These are phyloP conservation scores for Cacoxenus indagator DNA, from an alignment of 2,888 invertebrate species.

Conservation along the genomic window DNA sequence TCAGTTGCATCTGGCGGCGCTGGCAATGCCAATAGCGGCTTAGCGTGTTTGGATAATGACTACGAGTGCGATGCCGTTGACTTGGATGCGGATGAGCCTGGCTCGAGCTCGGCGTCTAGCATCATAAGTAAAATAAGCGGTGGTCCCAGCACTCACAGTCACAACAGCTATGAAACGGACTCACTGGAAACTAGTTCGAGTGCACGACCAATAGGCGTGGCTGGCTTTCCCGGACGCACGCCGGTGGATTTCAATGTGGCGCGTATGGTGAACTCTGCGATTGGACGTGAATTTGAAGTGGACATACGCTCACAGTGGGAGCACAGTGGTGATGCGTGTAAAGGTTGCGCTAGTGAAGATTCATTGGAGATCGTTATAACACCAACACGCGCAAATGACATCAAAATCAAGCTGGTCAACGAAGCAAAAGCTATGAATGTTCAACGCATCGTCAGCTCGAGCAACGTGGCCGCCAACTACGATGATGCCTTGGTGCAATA, in stretches of 20 bases:
- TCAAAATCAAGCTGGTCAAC: slow-evolving; percentile 68
- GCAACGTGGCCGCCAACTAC: slow-evolving; percentile 38
- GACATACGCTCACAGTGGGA: slow-evolving; percentile 69
- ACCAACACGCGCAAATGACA: slow-evolving; percentile 66
- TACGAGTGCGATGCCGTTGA: slow-evolving; percentile 42
- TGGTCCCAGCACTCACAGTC: slow-evolving; percentile 57
- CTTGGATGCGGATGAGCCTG: slow-evolving; percentile 53
- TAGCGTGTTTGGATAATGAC: slow-evolving; percentile 50
- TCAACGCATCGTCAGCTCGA: slow-evolving; percentile 56
- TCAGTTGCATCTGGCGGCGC: slow-evolving; percentile 32
- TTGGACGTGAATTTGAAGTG: slow-evolving; percentile 67
- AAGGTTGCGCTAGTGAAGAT: slow-evolving; percentile 37
- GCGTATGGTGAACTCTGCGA: slow-evolving; percentile 65
- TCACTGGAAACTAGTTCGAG: slow-evolving; percentile 67
- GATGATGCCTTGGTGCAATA: slow-evolving; percentile 65
- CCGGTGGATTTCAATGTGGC: slow-evolving; percentile 69
- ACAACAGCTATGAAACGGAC: slow-evolving; percentile 67
- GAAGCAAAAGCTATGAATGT: slow-evolving; percentile 70
- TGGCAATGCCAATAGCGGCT: background rate
- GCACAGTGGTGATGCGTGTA: slow-evolving; percentile 45
- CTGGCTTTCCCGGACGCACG: slow-evolving; percentile 59
- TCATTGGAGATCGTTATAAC: slow-evolving; percentile 77
- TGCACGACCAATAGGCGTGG: slow-evolving; percentile 39
- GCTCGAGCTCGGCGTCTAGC: slow-evolving; percentile 62
- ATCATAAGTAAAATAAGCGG: slow-evolving; percentile 62